These are phyloP conservation scores for Graptemys geographica DNA, from an alignment of 2,797 vertebrate genomes.

Conservation along the genomic window DNA sequence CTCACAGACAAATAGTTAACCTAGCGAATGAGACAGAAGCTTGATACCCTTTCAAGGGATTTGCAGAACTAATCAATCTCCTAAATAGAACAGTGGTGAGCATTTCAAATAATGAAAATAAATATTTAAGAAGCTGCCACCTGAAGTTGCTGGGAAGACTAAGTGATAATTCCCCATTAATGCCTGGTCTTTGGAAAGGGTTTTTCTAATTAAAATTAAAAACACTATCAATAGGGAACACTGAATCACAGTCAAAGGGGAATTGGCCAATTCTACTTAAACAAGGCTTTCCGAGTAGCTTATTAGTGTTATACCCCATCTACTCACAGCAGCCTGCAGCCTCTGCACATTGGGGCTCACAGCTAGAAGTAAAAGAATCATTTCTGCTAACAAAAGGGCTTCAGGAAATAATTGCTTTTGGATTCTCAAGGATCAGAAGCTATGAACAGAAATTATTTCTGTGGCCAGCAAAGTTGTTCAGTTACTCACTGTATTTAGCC, in stretches of 20 bases:
- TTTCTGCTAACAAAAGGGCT: not conserved
- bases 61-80: not conserved
- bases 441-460: not conserved
- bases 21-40: not conserved
- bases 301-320: not conserved
- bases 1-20: not conserved
- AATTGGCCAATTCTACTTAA: not conserved
- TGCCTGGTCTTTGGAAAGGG: accelerated
- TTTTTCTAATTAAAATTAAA: constrained; percentile 2
- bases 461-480: not conserved
- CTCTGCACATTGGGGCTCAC: not conserved
- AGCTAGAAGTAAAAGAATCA: not conserved
- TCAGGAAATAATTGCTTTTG: constrained; percentile 14
- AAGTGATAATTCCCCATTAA: not conserved
- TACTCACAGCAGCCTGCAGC: not conserved
- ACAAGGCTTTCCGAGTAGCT: not conserved
- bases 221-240: not conserved
- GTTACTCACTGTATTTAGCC: not conserved
- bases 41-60: not conserved
- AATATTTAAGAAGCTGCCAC: not conserved
- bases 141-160: not conserved
- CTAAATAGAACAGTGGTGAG: accelerated
- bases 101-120: not conserved
- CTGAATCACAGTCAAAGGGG: not conserved
- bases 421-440: not conserved